Conservation (phyloP, 2,888 invertebrate genomes). For the Agrochola circellaris region DNA sequence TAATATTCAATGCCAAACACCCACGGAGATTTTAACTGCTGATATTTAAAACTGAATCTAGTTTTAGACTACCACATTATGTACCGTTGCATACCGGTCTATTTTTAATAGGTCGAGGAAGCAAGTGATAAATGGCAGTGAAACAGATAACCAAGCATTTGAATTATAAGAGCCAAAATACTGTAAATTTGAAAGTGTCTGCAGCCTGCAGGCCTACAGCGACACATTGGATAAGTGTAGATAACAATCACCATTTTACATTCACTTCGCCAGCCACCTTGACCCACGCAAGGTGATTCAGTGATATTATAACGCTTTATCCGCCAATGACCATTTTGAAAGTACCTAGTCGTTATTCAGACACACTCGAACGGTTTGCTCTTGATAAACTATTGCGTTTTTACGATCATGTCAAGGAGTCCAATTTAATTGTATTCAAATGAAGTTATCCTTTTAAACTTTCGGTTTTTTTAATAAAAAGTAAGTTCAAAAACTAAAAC, state of each 20-base stretch:
- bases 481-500: no score
- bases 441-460: slow-evolving; percentile 36
- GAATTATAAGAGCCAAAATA: slow-evolving; percentile 39
- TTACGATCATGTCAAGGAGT: slow-evolving; percentile 45
- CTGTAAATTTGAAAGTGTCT: slow-evolving; percentile 68
- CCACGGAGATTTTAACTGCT: slow-evolving; percentile 26
- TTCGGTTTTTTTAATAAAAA: slow-evolving; percentile 25
- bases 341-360: slow-evolving; percentile 82
- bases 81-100: slow-evolving; percentile 39
- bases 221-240: slow-evolving; percentile 74
- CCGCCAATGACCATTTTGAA: slow-evolving; percentile 86
- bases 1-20: slow-evolving; percentile 46
- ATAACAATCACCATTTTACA: slow-evolving; percentile 84
- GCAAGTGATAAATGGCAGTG: slow-evolving; percentile 39
- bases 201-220: slow-evolving; percentile 51
- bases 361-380: slow-evolving; percentile 72
- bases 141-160: slow-evolving; percentile 41
- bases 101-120: slow-evolving; percentile 45
- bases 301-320: slow-evolving; percentile 85
- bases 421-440: slow-evolving; percentile 43
- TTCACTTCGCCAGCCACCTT: slow-evolving; percentile 87
- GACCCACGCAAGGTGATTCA: slow-evolving; percentile 89
- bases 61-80: slow-evolving; percentile 32
- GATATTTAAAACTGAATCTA: slow-evolving; percentile 43
- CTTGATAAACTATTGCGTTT: slow-evolving; percentile 48